Conservation (phyloP, 1,140 invertebrate species). For the Drosophila athabasca region DNA sequence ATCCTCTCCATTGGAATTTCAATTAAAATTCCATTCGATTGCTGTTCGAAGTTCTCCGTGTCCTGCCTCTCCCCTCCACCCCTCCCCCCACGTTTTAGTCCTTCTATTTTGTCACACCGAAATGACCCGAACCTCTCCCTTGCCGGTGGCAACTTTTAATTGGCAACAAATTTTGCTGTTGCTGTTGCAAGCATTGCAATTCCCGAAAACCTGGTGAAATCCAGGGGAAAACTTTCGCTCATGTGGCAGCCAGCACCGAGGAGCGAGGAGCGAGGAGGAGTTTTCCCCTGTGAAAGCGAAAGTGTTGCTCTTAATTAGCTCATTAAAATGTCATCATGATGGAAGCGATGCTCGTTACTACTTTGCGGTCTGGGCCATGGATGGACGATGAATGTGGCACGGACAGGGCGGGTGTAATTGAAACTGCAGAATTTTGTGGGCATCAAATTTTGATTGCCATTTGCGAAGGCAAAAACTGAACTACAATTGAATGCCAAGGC, state of each 20-base stretch:
- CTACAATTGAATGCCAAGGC: conserved; percentile 7
- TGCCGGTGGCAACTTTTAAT: conserved; percentile 47
- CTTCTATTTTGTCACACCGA: conserved; percentile 34
- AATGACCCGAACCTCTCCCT: conserved; percentile 16
- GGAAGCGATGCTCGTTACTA: background rate
- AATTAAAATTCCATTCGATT: conserved; percentile 57
- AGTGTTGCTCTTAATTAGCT: conserved; percentile 63
- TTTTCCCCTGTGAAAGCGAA: conserved; percentile 27
- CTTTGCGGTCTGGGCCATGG: too few relatives aligned
- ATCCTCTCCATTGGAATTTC: conserved; percentile 43
- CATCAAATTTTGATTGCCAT: conserved; percentile 26
- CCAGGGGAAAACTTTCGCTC: conserved; percentile 33
- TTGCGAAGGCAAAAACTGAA: conserved; percentile 14
- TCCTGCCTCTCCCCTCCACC: background rate
- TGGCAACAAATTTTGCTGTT: conserved; percentile 46
- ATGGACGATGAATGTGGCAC: too few relatives aligned
- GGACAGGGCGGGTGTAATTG: conserved; percentile 17
- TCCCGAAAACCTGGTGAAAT: conserved; percentile 1
- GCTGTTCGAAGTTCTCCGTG: background rate
- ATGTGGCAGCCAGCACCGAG: background rate
- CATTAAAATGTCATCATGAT: conserved; percentile 50
- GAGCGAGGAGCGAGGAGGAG: too few relatives aligned
- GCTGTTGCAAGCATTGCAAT: conserved; percentile 29
- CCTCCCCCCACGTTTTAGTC: conserved; percentile 8
- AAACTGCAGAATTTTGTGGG: conserved; percentile 32